A percentile compares a stretch with the other conserved stretches of the same genome.
Conservation (phyloP, 2,888 invertebrate species). For the Adelphocoris suturalis region DNA sequence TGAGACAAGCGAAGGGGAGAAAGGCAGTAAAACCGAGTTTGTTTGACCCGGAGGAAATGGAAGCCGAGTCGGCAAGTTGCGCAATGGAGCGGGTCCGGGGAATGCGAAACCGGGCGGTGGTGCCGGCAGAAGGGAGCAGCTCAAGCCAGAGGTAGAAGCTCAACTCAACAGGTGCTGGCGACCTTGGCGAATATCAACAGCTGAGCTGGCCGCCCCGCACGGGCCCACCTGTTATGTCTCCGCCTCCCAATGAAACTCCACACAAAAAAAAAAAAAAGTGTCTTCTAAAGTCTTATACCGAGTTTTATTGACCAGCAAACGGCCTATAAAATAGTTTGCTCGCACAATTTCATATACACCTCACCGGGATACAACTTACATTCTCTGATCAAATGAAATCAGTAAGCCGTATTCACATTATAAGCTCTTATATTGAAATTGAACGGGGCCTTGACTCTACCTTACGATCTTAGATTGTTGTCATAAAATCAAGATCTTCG, state of each 20-base stretch:
- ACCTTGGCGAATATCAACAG: conserved; percentile 65
- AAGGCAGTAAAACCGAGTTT: conserved; percentile 13
- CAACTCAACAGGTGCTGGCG: conserved; percentile 54
- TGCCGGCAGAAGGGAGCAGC: conserved; percentile 25
- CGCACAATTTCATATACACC: no score
- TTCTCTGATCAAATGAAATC: no score
- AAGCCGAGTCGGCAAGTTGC: not conserved
- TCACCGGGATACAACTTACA: no score
- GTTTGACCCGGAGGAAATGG: not conserved
- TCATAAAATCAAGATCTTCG: no score
- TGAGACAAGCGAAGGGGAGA: conserved; percentile 5
- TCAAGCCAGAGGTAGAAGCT: not conserved
- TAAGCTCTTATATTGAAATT: no score
- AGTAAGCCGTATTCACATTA: no score
- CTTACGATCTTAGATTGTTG: no score
- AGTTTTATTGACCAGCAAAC: not conserved
- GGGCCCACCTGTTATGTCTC: conserved; percentile 49
- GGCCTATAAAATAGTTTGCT: not conserved
- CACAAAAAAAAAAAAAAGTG: not conserved
- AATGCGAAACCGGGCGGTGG: conserved; percentile 18
- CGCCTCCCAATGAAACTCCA: not conserved
- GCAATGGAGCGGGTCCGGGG: not conserved
- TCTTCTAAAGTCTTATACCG: not conserved
- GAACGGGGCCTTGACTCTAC: no score
- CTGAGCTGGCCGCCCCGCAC: conserved; percentile 16